Base-by-base conservation (phyloP, 2,113 vertebrate genomes). In the Rhadina sibilatrix region DNA sequence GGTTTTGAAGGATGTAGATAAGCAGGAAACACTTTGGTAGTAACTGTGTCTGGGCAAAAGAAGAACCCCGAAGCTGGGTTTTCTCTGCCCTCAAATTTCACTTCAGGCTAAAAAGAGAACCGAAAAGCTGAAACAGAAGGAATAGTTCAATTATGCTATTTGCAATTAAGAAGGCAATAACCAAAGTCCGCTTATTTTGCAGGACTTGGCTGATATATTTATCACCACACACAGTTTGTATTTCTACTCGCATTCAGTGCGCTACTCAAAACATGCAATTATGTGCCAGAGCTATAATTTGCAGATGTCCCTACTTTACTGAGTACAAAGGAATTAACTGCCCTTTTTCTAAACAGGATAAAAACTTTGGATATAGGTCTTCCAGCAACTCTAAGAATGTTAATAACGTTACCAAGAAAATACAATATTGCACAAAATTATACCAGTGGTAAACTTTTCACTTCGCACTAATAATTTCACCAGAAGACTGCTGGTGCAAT, bases 251-350 rank as follows among this genome's bases (percentile, higher is more conserved):
- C 81, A 94, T 94, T 91, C 81, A 85, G 12, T 25, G 46, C 1
- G 12, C 59, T 77, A 81, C 82, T 61, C 79, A 65, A 96, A 96
- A 96, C 89, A 95, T 93, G 82, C 68, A 96, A 95, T 96, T 97
- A 95, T 81, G 49, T n/a, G 59, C 42, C 64, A 96, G 60, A 95
- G 89, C 82, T 80, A 9, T 90, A 90, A 97, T 96, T 96, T 94
- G 69, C 95, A 96, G 83, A 92, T 95, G 87, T 96, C 94, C 87
- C 82, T 83, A 93, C 47, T 90, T 77, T 61, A 76, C 12, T 76
- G 24, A 90, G 65, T 85, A 97, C 88, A 93, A 92, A 83, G 37
- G 94, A 91, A 94, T 81, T 92, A 96, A 96, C 93, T 95, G 87
- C 54, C 90, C 82, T 88, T 91, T 83, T 95, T 85, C 76, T 89